A percentile compares a stretch with the other conserved stretches of the same genome.
Evolutionary conservation across 2,888 invertebrate species (phyloP).

Genomic region (Pandemis cinnamomeana): DNA sequence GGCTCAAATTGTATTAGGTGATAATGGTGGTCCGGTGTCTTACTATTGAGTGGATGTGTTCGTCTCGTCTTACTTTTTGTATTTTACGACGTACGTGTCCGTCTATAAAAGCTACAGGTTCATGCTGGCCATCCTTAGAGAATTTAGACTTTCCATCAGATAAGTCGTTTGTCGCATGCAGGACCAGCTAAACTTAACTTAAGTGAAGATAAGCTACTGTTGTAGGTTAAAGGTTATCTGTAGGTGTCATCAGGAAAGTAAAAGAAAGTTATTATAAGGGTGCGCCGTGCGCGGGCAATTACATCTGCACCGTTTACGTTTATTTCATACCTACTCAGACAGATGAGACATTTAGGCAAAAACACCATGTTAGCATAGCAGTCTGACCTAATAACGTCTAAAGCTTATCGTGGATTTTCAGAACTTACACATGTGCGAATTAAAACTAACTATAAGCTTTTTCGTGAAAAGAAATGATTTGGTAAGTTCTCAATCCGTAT

Average conservation of each 20-base stretch:
- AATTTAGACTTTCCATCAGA: conserved; percentile 10
- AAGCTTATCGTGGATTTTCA: no score
- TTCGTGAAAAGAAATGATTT: no score
- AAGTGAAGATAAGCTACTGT: conserved; percentile 14
- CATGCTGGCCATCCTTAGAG: not conserved
- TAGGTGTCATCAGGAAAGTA: conserved; percentile 29
- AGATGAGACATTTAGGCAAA: no score
- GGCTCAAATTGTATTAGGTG: no score
- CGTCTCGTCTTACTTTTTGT: not conserved
- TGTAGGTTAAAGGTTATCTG: conserved; percentile 16
- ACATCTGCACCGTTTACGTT: conserved; percentile 62
- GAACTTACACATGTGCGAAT: no score
- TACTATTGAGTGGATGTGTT: not conserved
- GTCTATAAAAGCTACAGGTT: not conserved
- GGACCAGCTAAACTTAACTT: not conserved
- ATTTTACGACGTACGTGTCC: not conserved
- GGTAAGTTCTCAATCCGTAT: no score
- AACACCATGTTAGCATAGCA: no score
- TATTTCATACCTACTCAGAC: conserved; percentile 51
- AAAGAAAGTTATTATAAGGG: conserved; percentile 27
- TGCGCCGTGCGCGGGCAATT: conserved; percentile 53
- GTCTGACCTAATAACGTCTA: no score
- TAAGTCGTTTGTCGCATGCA: conserved; percentile 13
- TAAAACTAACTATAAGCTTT: no score
- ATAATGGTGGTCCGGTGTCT: not conserved